Evolutionary conservation across 2,113 vertebrate genomes (phyloP).

Genomic region (Rattus rattus): DNA sequence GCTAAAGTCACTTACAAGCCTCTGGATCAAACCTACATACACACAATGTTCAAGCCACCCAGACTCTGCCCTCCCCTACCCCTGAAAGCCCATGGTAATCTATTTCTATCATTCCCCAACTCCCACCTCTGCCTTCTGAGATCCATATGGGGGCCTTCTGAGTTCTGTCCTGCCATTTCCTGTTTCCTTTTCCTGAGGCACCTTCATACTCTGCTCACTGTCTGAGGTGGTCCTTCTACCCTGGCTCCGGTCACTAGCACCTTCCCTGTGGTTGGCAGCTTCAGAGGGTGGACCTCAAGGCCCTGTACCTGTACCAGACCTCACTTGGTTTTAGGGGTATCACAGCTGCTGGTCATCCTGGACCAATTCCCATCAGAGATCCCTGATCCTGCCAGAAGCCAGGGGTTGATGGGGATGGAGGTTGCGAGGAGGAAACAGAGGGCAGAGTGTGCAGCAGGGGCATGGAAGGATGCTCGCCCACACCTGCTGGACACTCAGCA

Average conservation of each 20-base stretch:
- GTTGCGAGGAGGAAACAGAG: neutral
- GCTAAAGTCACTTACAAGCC: neutral
- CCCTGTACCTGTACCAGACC: fast-evolving
- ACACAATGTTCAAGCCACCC: neutral
- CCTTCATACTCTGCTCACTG: neutral
- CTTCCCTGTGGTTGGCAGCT: neutral
- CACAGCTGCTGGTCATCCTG: neutral
- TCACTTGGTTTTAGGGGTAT: neutral
- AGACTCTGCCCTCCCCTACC: neutral
- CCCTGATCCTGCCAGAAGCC: neutral
- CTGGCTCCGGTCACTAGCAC: neutral
- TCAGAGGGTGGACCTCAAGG: neutral
- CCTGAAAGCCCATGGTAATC: neutral
- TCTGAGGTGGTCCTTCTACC: neutral
- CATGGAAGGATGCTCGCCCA: neutral
- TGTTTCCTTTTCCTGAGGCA: neutral
- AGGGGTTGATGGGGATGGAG: neutral
- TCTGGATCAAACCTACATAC: neutral
- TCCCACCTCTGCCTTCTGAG: neutral
- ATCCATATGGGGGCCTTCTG: neutral
- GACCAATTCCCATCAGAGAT: neutral
- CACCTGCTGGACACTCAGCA: neutral
- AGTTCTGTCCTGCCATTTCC: too few species aligned
- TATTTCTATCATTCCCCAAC: neutral
- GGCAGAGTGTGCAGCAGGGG: neutral